Evolutionary conservation across 2,888 invertebrate genomes (phyloP), one percentile per base, ranked within the genome.

Genomic region (Muscina levida): DNA sequence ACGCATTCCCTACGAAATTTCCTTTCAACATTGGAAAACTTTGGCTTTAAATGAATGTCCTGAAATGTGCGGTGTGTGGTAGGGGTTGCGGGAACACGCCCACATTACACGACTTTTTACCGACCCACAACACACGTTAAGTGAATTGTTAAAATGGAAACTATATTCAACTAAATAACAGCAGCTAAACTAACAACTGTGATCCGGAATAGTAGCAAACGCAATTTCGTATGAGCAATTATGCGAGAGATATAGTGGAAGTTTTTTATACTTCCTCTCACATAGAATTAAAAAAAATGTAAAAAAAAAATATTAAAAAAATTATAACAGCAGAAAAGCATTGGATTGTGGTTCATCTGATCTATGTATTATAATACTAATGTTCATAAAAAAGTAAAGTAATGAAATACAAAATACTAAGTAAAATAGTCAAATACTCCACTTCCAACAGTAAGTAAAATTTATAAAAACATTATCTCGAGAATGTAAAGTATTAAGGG

Each of bases 71-170:
- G 13, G 1, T 46, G 53, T 11, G 2, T 10, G 1, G 17, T 46
- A 56, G 67, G 65, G 70, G 56, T 65, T 70, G 46, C 22, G 57
- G 68, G 8, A 39, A 73, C 59, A 77, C 77, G 67, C 71, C 77
- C 71, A 81, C 62, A 72, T 70, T 53, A 72, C 80, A 71, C 77
- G 67, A 74, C 67, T 71, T 77, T 77, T 59, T 67, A 68, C 67
- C 77, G 74, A 72, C 53, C 72, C 67, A 57, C 17, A 81, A 44
- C 72, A 62, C 62, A 81, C 62, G 71, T 77, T 74, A 77, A 77
- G 74, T 77, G 74, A 77, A 74, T 77, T 81, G 74, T 74, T 81
- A 74, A 81, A 81, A 77, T 72, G 71, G 62, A 74, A 81, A 81
- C 77, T 74, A 77, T 81, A 74, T 77, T 19, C 67, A 80, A 70